Evolutionary conservation across 1,140 invertebrate species (phyloP), one percentile per base, ranked within the genome.

Genomic region (Penaeus japonicus): DNA sequence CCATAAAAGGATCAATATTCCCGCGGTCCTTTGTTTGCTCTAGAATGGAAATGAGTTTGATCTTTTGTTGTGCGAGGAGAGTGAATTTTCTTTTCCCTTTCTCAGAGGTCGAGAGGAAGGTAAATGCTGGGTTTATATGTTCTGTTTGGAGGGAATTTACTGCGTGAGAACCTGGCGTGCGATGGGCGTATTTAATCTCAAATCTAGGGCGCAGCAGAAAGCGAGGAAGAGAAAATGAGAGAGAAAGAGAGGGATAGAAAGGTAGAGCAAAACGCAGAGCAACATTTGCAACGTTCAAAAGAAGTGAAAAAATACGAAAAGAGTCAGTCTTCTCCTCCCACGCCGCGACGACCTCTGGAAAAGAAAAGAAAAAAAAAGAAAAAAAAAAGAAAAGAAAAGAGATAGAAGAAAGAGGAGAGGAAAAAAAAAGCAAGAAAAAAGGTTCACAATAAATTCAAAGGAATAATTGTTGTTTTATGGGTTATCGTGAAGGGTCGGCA

Each of bases 1-100:
- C 59, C 81, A 83, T 83, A 83, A 83, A 83, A 83, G 27, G 24
- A 59, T 83, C 81, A 83, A 65, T 65, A 39, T 83, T 47, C 59
- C 27, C 39, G 57, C 30, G 18, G 24, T 83, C 81, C 65, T 80
- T 83, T 83, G 81, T 83, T 83, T 32, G 39, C 81, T 65, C 39
- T 22, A 83, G 59, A 83, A 83, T 65, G 39, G 81, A 83, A 83
- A 83, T 83, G 22, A 59, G 81, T 83, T 47, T 59, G 55, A 24
- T 24, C n/a, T 83, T 62, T 83, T 83, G 59, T 83, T 59, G 57
- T 10, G 17, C 59, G 57, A 20, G n/a, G 80, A 62, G 27, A 32
- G 70, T 30, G 27, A 73, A 73, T 73, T 73, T n/a, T 73, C 35
- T 18, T 73, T 73, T 18, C 17, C 70, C 35, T 20, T 73, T 73